A percentile compares a stretch with the other conserved stretches of the same genome.
These are phyloP conservation scores for Aproaerema taeniolella DNA, from an alignment of 2,888 invertebrate genomes.

Conservation along the genomic window DNA sequence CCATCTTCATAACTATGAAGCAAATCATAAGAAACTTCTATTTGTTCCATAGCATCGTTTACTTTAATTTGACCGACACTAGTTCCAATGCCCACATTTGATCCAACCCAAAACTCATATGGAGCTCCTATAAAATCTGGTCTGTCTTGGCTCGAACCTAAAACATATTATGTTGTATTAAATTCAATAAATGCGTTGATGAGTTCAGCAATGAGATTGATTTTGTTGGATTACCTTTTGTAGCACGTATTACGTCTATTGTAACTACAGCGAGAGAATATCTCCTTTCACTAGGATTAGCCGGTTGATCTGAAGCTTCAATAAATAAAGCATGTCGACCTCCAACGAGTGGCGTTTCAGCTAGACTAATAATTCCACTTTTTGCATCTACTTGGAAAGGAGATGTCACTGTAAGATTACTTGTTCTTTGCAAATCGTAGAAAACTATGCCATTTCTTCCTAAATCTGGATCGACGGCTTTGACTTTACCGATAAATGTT, in stretches of 20 bases:
- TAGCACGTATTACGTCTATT: conserved; percentile 81
- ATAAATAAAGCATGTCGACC: conserved; percentile 89
- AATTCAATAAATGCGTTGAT: background rate
- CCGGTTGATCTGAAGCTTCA: conserved; percentile 89
- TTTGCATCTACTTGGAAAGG: conserved; percentile 85
- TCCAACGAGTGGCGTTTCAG: conserved; percentile 80
- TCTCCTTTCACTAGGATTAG: conserved; percentile 89
- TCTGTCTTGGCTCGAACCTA: conserved; percentile 71
- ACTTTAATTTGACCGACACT: conserved; percentile 91
- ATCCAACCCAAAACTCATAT: conserved; percentile 94
- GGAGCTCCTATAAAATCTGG: conserved; percentile 91
- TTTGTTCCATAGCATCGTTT: conserved; percentile 82
- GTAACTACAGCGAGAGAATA: conserved; percentile 91
- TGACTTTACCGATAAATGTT: conserved; percentile 86
- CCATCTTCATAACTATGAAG: conserved; percentile 91
- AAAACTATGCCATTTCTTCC: conserved; percentile 84
- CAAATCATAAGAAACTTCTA: conserved; percentile 85
- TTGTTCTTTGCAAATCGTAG: conserved; percentile 84
- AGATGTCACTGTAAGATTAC: conserved; percentile 79
- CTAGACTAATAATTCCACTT: conserved; percentile 82
- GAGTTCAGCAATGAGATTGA: background rate
- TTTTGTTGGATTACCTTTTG: conserved; percentile 47
- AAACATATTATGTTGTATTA: conserved; percentile 19
- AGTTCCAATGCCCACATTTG: conserved; percentile 89
- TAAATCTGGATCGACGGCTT: conserved; percentile 89